Base-by-base conservation (phyloP, 2,888 invertebrate species). In the Dascillus cervinus region DNA sequence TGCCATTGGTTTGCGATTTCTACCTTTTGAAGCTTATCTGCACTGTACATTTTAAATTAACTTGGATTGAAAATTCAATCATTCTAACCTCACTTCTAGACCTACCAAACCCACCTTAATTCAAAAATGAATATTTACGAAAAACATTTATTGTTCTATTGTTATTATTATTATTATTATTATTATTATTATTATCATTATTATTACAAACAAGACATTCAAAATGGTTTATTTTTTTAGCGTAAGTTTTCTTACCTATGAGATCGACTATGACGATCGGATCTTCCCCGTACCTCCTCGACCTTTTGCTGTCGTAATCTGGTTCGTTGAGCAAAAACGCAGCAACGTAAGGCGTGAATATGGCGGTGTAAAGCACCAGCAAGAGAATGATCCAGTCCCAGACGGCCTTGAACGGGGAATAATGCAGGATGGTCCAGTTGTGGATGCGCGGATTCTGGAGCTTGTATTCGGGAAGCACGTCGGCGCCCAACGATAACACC, bases 371-470 rank as follows among this genome's bases (percentile, higher is more conserved):
- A 75, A 97, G 90, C 58, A 97, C 97, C 53, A 97, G 77, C 56
- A 97, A 78, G 41, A 88, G 72, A 56, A 96, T 96, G 64, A 96
- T 80, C 97, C 96, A 97, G 74, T 97, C 96, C 96, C 97, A 97
- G 59, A 89, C 92, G 55, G 96, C 76, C 67, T 95, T 94, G 75
- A 94, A 96, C 53, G 95, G 95, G 58, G 94, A 94, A 72, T 97
- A 97, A 73, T 97, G 97, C 52, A 97, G 80, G 65, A 98, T 90
- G 56, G 96, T 97, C 81, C 91, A 96, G 72, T 88, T 90, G 73
- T 95, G 94, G 57, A 94, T 88, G 54, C 88, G 77, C 53, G 90
- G 89, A 55, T 89, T 88, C 66, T 89, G 88, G 51, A 92, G 79
- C 69, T 92, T 94, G 75, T 96, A 95, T 71, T 96, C 96, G 50